Evolutionary conservation across 2,888 invertebrate species (phyloP), one percentile per base, ranked within the genome.

Genomic region (Matsumyia berberina): DNA sequence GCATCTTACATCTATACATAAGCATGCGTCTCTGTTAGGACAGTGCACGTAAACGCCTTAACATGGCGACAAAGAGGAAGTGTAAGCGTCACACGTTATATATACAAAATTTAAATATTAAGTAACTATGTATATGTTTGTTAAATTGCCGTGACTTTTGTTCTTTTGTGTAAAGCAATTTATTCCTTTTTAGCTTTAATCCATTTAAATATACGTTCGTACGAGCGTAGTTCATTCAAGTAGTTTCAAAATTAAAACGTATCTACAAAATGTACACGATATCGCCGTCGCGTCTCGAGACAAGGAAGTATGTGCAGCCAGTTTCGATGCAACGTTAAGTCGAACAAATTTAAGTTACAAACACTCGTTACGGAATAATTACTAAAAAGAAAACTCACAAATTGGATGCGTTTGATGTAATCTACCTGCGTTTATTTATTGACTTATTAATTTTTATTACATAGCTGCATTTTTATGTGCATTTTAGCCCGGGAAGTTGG

Each of bases 401-500:
- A n/a, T n/a, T n/a, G n/a, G n/a, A n/a, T n/a, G n/a, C n/a, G n/a
- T n/a, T n/a, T n/a, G n/a, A n/a, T n/a, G n/a, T n/a, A n/a, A n/a
- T n/a, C n/a, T n/a, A n/a, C n/a, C 19, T 33, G 17, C 44, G 15
- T 66, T 39, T 0, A n/a, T 66, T 15, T 51, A 11, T 24, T n/a
- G 9, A 35, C 12, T 1, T 8, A 8, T 46, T 8, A 7, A 8
- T 11, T 53, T 39, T 39, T 29, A 15, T 11, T 53, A 15, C 33
- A 19, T 31, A 44, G 55, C 11, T 39, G 66, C 24, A 24, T 24
- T 24, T 24, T 53, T 53, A 15, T 15, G 55, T 55, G 67, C 67
- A 44, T 55, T 44, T 55, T 39, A 17, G 2, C 15, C 11, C 8
- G 1, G 51, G 24, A 37, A 5, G n/a, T n/a, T 12, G 31, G 12